Percentiles rank a stretch among this genome's conserved stretches.
These are phyloP conservation scores for Galeopterus variegatus DNA, from an alignment of 2,113 vertebrate species.

Conservation along the genomic window DNA sequence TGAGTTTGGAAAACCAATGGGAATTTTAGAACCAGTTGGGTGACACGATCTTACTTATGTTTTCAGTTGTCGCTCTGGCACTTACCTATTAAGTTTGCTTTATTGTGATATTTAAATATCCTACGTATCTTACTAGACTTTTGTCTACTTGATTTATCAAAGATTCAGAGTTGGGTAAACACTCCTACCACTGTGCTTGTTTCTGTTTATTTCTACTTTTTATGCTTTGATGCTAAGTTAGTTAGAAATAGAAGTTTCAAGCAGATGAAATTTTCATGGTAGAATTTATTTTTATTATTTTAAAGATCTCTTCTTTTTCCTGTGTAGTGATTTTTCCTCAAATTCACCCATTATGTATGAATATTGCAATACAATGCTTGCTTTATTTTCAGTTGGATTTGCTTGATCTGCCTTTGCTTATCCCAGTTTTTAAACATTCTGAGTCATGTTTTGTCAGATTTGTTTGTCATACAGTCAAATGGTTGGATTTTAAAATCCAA, in stretches of 20 bases:
- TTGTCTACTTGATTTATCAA: neutral
- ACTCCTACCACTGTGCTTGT: neutral
- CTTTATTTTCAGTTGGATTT: neutral
- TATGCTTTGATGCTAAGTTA: neutral
- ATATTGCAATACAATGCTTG: neutral
- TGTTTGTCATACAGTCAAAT: neutral
- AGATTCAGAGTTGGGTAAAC: neutral
- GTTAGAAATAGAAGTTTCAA: neutral
- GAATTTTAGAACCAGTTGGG: neutral
- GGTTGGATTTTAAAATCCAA: neutral
- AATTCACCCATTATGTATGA: neutral
- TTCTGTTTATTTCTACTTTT: conserved; percentile 30
- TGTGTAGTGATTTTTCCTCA: neutral
- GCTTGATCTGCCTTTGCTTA: neutral
- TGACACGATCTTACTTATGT: neutral
- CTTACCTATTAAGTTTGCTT: neutral
- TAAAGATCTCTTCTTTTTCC: neutral
- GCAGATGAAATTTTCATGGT: neutral
- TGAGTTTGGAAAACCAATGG: neutral
- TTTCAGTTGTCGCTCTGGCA: neutral
- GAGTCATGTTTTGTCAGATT: neutral
- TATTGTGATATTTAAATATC: neutral
- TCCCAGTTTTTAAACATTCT: neutral
- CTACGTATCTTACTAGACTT: neutral
- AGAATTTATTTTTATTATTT: neutral